Percentiles rank a stretch among this genome's conserved stretches.
Evolutionary conservation across 2,797 vertebrate genomes (phyloP).

Genomic region (Meriones psammophilus): DNA sequence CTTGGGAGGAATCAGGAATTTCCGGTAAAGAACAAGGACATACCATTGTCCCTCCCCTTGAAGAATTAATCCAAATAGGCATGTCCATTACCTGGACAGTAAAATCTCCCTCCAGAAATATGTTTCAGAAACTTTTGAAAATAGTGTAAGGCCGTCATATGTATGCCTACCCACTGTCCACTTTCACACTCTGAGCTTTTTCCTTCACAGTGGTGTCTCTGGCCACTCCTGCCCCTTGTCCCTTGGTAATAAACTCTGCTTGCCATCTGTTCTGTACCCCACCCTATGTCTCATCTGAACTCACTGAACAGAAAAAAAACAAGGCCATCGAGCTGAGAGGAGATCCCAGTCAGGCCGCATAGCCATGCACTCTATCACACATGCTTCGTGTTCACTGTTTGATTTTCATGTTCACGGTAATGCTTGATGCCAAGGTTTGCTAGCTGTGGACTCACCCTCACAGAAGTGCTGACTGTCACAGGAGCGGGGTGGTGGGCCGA

Average conservation of each 20-base stretch:
- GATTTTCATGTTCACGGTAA: background rate
- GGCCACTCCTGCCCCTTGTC: background rate
- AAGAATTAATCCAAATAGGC: background rate
- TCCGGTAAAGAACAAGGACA: background rate
- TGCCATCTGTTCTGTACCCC: background rate
- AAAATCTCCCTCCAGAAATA: background rate
- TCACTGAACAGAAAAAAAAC: background rate
- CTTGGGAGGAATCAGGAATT: background rate
- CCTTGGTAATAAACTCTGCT: background rate
- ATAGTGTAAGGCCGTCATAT: background rate
- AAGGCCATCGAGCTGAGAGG: background rate
- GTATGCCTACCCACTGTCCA: background rate
- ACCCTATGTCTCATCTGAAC: background rate
- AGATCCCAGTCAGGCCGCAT: background rate
- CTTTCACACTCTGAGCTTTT: background rate
- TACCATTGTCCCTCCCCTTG: background rate
- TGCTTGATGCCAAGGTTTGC: constrained; percentile 16
- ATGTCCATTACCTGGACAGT: background rate
- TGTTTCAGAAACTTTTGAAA: background rate
- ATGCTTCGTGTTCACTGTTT: background rate
- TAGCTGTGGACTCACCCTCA: background rate
- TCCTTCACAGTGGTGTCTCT: background rate
- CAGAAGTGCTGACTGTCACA: background rate
- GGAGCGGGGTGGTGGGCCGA: background rate
- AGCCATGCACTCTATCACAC: background rate